These are phyloP conservation scores for Thamnophis elegans DNA, from an alignment of 2,797 vertebrate genomes.

Conservation along the genomic window DNA sequence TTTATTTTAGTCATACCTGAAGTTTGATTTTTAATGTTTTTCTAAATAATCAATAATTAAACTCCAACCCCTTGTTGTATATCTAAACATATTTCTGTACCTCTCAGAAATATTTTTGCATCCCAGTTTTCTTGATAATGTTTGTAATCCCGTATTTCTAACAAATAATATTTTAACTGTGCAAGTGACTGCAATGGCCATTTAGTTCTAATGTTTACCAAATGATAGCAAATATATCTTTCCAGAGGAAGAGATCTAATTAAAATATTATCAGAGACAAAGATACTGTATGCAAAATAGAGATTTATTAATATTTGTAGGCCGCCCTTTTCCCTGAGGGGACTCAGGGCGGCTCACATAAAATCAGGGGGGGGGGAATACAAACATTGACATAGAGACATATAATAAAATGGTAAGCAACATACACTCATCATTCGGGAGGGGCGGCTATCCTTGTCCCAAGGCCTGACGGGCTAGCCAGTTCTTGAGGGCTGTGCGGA, in stretches of 20 bases:
- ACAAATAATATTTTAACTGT: slow-evolving; percentile 4
- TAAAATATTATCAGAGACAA: slow-evolving; percentile 28
- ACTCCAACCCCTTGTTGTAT: slow-evolving; percentile 15
- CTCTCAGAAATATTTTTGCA: slow-evolving; percentile 1
- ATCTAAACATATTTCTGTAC: background rate
- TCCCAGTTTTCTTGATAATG: slow-evolving; percentile 18
- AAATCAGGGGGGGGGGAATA: too few species aligned
- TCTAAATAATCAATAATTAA: slow-evolving; percentile 38
- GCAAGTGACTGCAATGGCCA: background rate
- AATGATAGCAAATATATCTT: slow-evolving; percentile 2
- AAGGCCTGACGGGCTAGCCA: too few species aligned
- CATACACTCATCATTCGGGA: too few species aligned
- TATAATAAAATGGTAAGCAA: too few species aligned
- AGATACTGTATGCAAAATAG: slow-evolving; percentile 24
- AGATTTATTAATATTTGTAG: too few species aligned
- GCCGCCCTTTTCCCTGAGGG: too few species aligned
- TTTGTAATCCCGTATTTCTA: background rate
- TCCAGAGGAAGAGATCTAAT: background rate
- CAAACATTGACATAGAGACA: too few species aligned
- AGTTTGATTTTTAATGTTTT: background rate
- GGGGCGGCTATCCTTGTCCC: too few species aligned
- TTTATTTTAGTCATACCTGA: background rate
- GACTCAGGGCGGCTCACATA: too few species aligned
- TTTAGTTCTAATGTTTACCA: slow-evolving; percentile 44
- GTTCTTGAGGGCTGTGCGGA: too few species aligned